Conservation (phyloP, 92 coral and sea anemone species). For the Heliopora coerulea region DNA sequence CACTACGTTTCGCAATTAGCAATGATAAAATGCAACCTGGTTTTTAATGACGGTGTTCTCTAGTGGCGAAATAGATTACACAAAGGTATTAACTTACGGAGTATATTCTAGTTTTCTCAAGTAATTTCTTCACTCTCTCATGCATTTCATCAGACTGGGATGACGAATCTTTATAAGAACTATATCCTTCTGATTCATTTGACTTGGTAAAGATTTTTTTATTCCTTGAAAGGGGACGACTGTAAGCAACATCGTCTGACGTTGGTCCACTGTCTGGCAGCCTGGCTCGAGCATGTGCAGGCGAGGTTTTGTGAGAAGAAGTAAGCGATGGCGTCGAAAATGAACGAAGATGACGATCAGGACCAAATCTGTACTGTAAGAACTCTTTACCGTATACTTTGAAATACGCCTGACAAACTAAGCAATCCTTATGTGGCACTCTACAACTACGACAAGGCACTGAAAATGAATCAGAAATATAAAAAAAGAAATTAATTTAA, state of each 20-base stretch:
- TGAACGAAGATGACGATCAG: constrained; percentile 61
- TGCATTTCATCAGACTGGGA: constrained; percentile 69
- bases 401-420: constrained; percentile 92
- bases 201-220: constrained; percentile 57
- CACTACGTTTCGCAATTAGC: too few species aligned
- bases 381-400: constrained; percentile 94
- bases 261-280: constrained; percentile 68
- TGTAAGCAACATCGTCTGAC: constrained; percentile 83
- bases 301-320: constrained; percentile 70
- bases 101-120: constrained; percentile 27
- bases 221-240: constrained; percentile 80
- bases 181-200: constrained; percentile 47
- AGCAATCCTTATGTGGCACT: constrained; percentile 89
- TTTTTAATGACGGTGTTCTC: too few species aligned
- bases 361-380: constrained; percentile 80
- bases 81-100: constrained; percentile 33
- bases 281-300: constrained; percentile 61
- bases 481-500: not conserved
- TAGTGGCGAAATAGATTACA: too few species aligned
- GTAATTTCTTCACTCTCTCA: constrained; percentile 67
- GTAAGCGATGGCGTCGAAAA: constrained; percentile 71
- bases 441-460: constrained; percentile 91
- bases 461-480: constrained; percentile 23
- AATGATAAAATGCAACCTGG: too few species aligned
- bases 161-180: constrained; percentile 51